A percentile compares a stretch with the other conserved stretches of the same genome.
Conservation (phyloP, 2,888 invertebrate species). For the Pristionchus maxplancki region DNA sequence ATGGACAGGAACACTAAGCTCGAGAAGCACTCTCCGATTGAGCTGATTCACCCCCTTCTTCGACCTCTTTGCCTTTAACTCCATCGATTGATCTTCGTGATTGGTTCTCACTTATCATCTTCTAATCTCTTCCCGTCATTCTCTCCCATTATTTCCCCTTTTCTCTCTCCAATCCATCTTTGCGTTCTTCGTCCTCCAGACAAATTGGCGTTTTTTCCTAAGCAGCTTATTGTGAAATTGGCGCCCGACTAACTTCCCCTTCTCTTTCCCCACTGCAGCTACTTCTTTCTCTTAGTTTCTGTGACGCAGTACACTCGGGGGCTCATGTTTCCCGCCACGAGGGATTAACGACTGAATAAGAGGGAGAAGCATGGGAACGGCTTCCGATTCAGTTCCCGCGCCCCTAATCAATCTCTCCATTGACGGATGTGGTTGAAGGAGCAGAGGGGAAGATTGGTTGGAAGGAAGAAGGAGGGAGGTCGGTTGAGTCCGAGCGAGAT, state of each 20-base stretch:
- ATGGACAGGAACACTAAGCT: neutral
- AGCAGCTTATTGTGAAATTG: slow-evolving; percentile 37
- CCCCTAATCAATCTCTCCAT: slow-evolving; percentile 16
- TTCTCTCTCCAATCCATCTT: neutral
- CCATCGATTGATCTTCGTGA: neutral
- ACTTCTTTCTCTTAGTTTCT: neutral
- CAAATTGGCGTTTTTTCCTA: slow-evolving; percentile 14
- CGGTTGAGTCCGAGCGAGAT: slow-evolving; percentile 8
- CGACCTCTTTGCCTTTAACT: neutral
- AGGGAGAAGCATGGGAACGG: neutral
- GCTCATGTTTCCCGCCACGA: neutral
- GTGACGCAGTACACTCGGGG: neutral
- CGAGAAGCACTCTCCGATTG: neutral
- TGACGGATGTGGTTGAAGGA: slow-evolving; percentile 21
- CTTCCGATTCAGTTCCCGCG: slow-evolving; percentile 1
- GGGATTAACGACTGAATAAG: neutral
- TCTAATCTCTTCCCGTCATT: neutral
- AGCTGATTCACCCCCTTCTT: neutral
- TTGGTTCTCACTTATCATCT: slow-evolving; percentile 21
- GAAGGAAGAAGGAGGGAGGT: neutral
- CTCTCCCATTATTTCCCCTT: neutral
- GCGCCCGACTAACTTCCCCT: slow-evolving; percentile 17
- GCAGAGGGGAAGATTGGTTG: neutral
- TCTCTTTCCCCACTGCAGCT: neutral
- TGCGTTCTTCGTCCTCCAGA: slow-evolving; percentile 40